A percentile compares a stretch with the other conserved stretches of the same genome.
These are phyloP conservation scores for Schizothorax lantsangensis DNA, from an alignment of 2,797 vertebrate species.

Conservation along the genomic window DNA sequence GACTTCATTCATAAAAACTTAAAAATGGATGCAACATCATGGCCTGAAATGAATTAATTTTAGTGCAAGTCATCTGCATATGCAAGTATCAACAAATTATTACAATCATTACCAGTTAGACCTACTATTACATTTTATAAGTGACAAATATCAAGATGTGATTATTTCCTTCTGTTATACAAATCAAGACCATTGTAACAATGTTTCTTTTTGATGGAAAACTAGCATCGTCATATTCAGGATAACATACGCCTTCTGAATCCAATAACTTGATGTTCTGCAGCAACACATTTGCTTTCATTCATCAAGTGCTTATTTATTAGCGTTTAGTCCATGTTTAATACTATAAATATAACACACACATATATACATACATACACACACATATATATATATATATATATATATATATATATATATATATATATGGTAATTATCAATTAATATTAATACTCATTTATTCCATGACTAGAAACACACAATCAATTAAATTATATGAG, in stretches of 20 bases:
- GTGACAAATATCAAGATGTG: not conserved
- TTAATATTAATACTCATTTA: too few relatives aligned
- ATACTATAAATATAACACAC: too few relatives aligned
- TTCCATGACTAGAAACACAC: conserved; percentile 6
- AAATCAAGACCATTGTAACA: not conserved
- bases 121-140: not conserved
- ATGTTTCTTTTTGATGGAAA: not conserved
- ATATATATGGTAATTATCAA: too few relatives aligned
- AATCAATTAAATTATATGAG: not conserved
- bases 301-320: conserved; percentile 23
- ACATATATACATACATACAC: too few relatives aligned
- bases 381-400: too few relatives aligned
- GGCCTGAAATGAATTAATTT: not conserved
- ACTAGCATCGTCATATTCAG: not conserved
- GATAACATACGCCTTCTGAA: not conserved
- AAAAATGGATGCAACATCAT: not conserved
- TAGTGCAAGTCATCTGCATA: not conserved
- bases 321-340: not conserved
- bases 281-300: conserved; percentile 21
- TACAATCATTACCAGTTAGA: not conserved
- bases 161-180: not conserved
- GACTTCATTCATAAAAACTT: not conserved
- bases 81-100: not conserved
- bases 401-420: too few relatives aligned
- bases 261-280: not conserved